Percentiles rank a stretch among this genome's conserved stretches.
phyloP scores from a whole-genome alignment of 2,888 invertebrate genomes.

The Acrocyrtus sp. region DNA sequence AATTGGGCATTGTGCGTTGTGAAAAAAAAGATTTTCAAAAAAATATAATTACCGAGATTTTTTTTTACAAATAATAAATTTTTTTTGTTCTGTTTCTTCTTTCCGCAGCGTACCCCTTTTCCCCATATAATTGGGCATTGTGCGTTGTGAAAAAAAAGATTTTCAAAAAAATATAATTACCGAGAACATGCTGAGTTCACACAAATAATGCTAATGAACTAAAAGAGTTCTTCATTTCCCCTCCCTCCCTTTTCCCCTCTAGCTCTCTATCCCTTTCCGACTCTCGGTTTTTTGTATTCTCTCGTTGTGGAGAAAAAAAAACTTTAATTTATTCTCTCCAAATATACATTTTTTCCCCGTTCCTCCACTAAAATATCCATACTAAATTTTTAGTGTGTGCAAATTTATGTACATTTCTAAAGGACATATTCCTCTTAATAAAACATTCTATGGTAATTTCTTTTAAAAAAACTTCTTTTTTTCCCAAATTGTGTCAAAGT shows the following conservation, averaged over 20 bases:
- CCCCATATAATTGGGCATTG: background rate
- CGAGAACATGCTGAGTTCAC: slow-evolving; percentile 41
- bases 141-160: background rate
- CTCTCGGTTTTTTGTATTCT: background rate
- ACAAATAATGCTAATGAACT: slow-evolving; percentile 48
- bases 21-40: slow-evolving; percentile 1
- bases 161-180: slow-evolving; percentile 35
- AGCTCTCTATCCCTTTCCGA: background rate
- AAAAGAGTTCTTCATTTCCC: slow-evolving; percentile 9
- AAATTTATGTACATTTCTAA: no score
- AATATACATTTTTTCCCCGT: no score
- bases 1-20: background rate
- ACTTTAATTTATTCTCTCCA: slow-evolving; percentile 37
- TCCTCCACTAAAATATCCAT: no score
- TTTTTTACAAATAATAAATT: no score
- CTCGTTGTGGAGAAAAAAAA: slow-evolving; percentile 25
- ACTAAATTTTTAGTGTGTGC: no score
- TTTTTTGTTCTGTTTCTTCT: no score
- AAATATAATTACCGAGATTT: slow-evolving; percentile 45
- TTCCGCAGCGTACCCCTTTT: no score
- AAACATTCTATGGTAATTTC: no score
- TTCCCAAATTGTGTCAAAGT: no score
- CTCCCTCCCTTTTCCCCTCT: background rate
- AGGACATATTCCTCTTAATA: no score
- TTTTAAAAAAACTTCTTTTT: no score